Base-by-base conservation (phyloP, 2,797 vertebrate genomes). In the Chelonia mydas region DNA sequence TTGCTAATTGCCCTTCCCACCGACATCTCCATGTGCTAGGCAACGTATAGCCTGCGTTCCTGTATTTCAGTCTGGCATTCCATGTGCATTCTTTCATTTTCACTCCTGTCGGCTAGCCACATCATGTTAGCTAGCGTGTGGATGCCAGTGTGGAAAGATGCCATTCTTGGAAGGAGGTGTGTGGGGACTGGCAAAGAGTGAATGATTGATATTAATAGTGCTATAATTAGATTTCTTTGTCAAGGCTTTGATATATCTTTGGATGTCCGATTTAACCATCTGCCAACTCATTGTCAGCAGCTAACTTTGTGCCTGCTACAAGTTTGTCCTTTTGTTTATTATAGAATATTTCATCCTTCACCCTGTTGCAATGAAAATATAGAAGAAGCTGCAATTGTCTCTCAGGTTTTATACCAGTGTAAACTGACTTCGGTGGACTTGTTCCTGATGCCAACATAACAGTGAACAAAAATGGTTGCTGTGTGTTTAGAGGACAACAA, bases 1-100 rank as follows among this genome's bases (percentile, higher is more conserved):
- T 95, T 96, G 96, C 82, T 96, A 94, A 97, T 89, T 89, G 89
- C 8, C 1, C 54, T 86, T 85, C 61, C 89, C 81, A 0, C 87
- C 45, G 93, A 82, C 47, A 51, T 87, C 82, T 82, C 21, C 47
- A 7, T 85, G 87, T 92, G 91, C 37, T 1, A 74, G 57, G 51
- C 81, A 87, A 1, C 90, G 88, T 25, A 3, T 0, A 90, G 17
- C 37, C 77, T 68, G 21, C 10, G 0, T 90, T 91, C 72, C 87
- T 79, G 45, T 80, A 57, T 21, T 94, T 94, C 93, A 89, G 81
- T 92, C 96, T 96, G 95, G 86, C 50, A 5, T 88, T 50, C 5
- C 23, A 50, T 54, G 51, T 2, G 2, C 53, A 2, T 86, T 50
- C 72, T 41, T 93, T 81, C 27, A 16, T 53, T 74, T 87, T 83